Evolutionary conservation across 2,113 vertebrate species (phyloP).

Genomic region (Hassar affinis): DNA sequence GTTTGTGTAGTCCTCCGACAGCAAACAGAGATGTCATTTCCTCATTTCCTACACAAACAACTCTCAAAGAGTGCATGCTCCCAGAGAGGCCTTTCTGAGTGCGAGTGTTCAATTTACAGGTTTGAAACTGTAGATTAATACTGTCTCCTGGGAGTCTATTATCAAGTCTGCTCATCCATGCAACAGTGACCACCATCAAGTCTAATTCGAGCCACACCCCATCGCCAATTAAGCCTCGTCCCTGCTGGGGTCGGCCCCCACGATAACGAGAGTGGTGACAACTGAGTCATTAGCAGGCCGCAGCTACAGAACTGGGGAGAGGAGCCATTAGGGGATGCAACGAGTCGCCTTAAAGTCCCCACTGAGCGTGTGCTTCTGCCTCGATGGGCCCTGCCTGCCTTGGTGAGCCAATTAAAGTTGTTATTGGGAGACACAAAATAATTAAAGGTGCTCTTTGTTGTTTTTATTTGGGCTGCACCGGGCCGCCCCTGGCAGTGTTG

Average conservation of each 20-base stretch:
- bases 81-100: constrained; percentile 30
- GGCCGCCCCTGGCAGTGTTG: constrained; percentile 59
- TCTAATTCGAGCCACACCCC: constrained; percentile 54
- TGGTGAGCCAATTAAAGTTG: constrained; percentile 76
- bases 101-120: constrained; percentile 54
- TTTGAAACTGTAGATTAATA: constrained; percentile 62
- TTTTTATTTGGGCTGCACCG: constrained; percentile 61
- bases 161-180: constrained; percentile 57
- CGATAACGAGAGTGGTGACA: constrained; percentile 75
- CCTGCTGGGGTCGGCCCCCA: constrained; percentile 73
- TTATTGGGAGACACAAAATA: constrained; percentile 75
- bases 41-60: constrained; percentile 39
- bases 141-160: constrained; percentile 58
- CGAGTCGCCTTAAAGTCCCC: constrained; percentile 70
- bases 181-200: constrained; percentile 55
- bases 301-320: constrained; percentile 60
- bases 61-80: constrained; percentile 8
- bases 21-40: constrained; percentile 15
- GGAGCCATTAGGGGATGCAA: constrained; percentile 70
- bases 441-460: constrained; percentile 70
- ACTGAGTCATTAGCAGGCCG: constrained; percentile 71
- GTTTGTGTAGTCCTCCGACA: constrained; percentile 3
- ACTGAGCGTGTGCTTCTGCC: constrained; percentile 67
- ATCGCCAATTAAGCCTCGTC: constrained; percentile 81
- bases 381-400: constrained; percentile 62